phyloP scores from a whole-genome alignment of 1,140 invertebrate species.

The Palaemon carinicauda region DNA sequence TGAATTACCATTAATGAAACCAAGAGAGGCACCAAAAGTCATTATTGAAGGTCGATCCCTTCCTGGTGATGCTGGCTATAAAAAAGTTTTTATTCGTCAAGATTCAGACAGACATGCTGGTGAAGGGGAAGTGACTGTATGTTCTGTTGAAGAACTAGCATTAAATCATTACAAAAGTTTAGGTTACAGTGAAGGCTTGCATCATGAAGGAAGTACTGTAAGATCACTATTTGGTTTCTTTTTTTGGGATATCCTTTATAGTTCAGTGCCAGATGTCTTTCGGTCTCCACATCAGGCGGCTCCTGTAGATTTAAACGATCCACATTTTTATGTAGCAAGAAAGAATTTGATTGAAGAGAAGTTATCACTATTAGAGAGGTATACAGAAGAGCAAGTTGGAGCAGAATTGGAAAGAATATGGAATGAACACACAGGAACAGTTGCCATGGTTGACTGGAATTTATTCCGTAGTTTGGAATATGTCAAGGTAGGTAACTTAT shows the following conservation, averaged over 20 bases:
- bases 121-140: conserved; percentile 62
- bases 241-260: conserved; percentile 82
- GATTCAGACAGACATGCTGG: conserved; percentile 52
- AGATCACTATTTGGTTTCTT: conserved; percentile 73
- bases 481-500: conserved; percentile 65
- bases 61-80: conserved; percentile 59
- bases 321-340: conserved; percentile 73
- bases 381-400: conserved; percentile 64
- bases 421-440: conserved; percentile 64
- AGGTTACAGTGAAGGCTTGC: conserved; percentile 69
- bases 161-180: conserved; percentile 67
- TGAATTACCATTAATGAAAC: conserved; percentile 30
- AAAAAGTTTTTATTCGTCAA: conserved; percentile 61
- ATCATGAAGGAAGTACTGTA: conserved; percentile 77
- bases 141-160: conserved; percentile 68
- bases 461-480: conserved; percentile 66
- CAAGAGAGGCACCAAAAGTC: conserved; percentile 63
- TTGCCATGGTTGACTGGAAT: conserved; percentile 68
- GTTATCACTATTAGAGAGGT: conserved; percentile 62
- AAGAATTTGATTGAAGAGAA: conserved; percentile 69
- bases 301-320: conserved; percentile 75
- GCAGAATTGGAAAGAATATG: conserved; percentile 66
- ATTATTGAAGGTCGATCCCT: conserved; percentile 50
- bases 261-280: conserved; percentile 73
- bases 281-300: conserved; percentile 72